Evolutionary conservation across 2,113 vertebrate species (phyloP).

Genomic region (Daboia siamensis): DNA sequence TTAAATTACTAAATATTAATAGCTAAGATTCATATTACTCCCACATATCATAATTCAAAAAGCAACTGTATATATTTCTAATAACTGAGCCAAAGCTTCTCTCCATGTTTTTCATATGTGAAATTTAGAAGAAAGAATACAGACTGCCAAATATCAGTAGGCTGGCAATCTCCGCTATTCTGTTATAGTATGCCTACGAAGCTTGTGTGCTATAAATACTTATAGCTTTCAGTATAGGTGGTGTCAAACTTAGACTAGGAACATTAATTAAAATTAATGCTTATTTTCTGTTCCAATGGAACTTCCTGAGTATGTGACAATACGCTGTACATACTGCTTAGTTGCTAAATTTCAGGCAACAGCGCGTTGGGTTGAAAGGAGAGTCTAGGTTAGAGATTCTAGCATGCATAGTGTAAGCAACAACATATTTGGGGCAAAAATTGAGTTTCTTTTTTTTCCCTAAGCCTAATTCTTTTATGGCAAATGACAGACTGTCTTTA

Average conservation of each 20-base stretch:
- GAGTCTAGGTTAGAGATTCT: not conserved
- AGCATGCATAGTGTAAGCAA: not conserved
- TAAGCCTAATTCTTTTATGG: not conserved
- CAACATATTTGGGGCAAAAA: not conserved
- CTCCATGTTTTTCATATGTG: conserved; percentile 4
- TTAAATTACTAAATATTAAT: not conserved
- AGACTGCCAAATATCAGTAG: not conserved
- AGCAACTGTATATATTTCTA: not conserved
- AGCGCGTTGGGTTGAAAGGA: not conserved
- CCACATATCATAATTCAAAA: not conserved
- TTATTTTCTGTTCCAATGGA: not conserved
- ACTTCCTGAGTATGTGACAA: not conserved
- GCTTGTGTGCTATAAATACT: not conserved
- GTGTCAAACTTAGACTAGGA: not conserved
- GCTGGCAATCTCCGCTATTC: not conserved
- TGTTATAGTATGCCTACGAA: not conserved
- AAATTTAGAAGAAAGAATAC: not conserved
- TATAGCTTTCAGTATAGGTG: not conserved
- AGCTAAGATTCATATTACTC: not conserved
- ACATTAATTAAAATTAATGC: not conserved
- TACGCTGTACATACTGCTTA: not conserved
- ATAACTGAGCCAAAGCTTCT: not conserved
- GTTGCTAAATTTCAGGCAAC: not conserved
- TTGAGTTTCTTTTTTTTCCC: not conserved
- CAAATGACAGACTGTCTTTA: not conserved